Base-by-base conservation (phyloP, 1,140 invertebrate genomes). In the Chironomus tepperi region DNA sequence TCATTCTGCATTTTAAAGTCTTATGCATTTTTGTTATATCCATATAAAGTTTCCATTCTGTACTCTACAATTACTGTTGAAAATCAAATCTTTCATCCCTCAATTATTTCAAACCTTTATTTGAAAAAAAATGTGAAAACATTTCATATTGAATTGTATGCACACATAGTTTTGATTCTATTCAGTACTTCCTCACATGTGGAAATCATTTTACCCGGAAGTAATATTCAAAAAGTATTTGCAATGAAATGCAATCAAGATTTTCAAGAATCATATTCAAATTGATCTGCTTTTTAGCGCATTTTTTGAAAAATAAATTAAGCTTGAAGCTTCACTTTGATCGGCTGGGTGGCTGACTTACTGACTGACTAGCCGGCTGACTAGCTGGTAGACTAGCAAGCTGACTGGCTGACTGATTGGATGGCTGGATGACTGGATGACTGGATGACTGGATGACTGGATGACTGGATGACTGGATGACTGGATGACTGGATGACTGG, bases 141-240 rank as follows among this genome's bases (percentile, higher is more conserved):
- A 15, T n/a, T n/a, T 57, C 5, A 57, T 9, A 5, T 57, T 57
- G 3, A 47, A 57, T n/a, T 57, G 10, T 5, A 5, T 57, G 12
- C 47, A 5, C n/a, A 15, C 42, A 7, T 10, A 10, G 10, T 6
- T 43, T 10, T 12, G 15, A 47, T 47, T 47, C 8, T 15, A 47
- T 47, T 47, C 43, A 15, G n/a, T 12, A 57, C 12, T 15, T 12
- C 12, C 47, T 57, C 47, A 57, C 12, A 57, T 57, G 15, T 57
- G 47, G 15, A 57, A 57, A 57, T 57, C 47, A 57, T 57, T 57
- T n/a, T 57, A n/a, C n/a, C 47, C 47, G 47, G 47, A 57, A 57
- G 12, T 57, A 57, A 57, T 57, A n/a, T n/a, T 57, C 5, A 1
- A 34, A 34, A 34, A 57, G 47, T 57, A 57, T 57, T 57, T 47